These are phyloP conservation scores for Pristionchus entomophagus DNA, from an alignment of 2,888 invertebrate species.

Conservation along the genomic window DNA sequence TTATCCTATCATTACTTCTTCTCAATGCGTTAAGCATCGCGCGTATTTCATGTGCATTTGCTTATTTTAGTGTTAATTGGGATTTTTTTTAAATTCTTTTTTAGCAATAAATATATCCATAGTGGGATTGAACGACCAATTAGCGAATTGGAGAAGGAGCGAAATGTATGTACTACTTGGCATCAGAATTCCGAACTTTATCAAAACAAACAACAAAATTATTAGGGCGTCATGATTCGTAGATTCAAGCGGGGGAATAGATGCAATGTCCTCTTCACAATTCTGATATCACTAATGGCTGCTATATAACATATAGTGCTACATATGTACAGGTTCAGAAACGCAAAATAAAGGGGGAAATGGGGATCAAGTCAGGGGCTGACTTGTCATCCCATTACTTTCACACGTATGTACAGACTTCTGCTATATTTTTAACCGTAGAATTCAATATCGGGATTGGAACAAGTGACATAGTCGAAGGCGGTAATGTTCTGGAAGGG, in stretches of 20 bases:
- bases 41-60: no score
- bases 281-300: background rate
- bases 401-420: conserved; percentile 8
- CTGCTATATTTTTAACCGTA: conserved; percentile 48
- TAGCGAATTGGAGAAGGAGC: no score
- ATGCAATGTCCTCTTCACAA: conserved; percentile 12
- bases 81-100: no score
- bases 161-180: no score
- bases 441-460: conserved; percentile 57
- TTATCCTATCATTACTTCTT: no score
- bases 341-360: background rate
- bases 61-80: no score
- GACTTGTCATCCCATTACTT: background rate
- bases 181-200: no score
- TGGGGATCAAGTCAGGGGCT: background rate
- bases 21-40: no score
- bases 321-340: conserved; percentile 24
- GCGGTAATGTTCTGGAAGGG: conserved; percentile 62
- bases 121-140: no score
- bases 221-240: conserved; percentile 24
- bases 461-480: conserved; percentile 52
- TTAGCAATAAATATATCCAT: no score
- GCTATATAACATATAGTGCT: conserved; percentile 27
- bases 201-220: conserved; percentile 24
- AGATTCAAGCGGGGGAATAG: background rate